A percentile compares a stretch with the other conserved stretches of the same genome.
Conservation (phyloP, 2,888 invertebrate species). For the Clivina fossor region DNA sequence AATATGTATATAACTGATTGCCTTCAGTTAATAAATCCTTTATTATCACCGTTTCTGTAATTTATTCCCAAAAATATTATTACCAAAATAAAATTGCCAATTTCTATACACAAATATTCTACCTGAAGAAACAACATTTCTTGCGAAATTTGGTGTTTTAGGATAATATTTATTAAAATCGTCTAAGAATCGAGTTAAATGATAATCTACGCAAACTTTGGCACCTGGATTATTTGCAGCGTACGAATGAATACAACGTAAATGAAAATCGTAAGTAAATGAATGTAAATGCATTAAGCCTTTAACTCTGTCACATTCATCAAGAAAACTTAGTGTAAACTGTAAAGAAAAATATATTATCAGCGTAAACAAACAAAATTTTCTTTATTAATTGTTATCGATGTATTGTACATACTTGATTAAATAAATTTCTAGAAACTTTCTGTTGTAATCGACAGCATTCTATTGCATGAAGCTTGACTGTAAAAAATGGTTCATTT, state of each 20-base stretch:
- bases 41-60: conserved; percentile 60
- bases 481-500: conserved; percentile 70
- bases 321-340: conserved; percentile 65
- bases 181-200: conserved; percentile 70
- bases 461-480: conserved; percentile 68
- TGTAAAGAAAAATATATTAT: conserved; percentile 49
- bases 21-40: conserved; percentile 64
- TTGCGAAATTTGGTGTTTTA: conserved; percentile 74
- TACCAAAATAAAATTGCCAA: conserved; percentile 26
- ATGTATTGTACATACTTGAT: conserved; percentile 54
- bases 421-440: conserved; percentile 56
- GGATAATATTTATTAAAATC: conserved; percentile 78
- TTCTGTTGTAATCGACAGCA: conserved; percentile 62
- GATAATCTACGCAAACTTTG: conserved; percentile 62
- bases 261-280: conserved; percentile 76
- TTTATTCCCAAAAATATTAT: conserved; percentile 24
- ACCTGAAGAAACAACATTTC: conserved; percentile 73
- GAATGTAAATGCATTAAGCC: conserved; percentile 74
- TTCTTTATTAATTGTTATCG: background rate
- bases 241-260: conserved; percentile 67
- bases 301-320: conserved; percentile 70
- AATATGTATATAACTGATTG: conserved; percentile 68
- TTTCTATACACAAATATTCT: conserved; percentile 38
- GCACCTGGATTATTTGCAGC: conserved; percentile 60
- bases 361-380: conserved; percentile 4